Evolutionary conservation across 2,888 invertebrate genomes (phyloP).

Genomic region (Linnaemya vulpina): DNA sequence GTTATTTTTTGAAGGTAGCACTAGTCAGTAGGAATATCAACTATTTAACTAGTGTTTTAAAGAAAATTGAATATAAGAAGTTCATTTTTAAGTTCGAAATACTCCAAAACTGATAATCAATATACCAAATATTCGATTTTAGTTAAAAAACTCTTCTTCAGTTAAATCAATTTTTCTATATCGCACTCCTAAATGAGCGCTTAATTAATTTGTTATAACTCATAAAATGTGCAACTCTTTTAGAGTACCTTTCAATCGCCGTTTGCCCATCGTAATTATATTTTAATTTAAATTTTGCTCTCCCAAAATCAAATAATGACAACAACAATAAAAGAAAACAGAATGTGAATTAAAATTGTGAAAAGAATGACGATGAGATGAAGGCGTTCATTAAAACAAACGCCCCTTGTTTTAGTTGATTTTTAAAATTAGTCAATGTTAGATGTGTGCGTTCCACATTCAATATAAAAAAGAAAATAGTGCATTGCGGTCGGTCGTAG

Average conservation of each 20-base stretch:
- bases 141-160: too few species aligned
- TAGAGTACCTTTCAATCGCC: constrained; percentile 19
- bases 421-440: constrained; percentile 69
- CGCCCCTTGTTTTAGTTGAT: constrained; percentile 72
- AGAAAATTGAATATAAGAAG: too few species aligned
- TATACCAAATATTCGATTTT: too few species aligned
- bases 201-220: background rate
- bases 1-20: too few species aligned
- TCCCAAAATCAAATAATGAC: constrained; percentile 50
- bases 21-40: too few species aligned
- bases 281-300: constrained; percentile 52
- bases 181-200: too few species aligned
- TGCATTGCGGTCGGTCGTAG: constrained; percentile 21
- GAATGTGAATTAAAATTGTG: constrained; percentile 58
- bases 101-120: too few species aligned
- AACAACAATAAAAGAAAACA: constrained; percentile 37
- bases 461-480: constrained; percentile 16
- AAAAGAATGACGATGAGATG: constrained; percentile 59
- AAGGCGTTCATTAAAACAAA: constrained; percentile 67
- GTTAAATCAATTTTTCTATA: too few species aligned
- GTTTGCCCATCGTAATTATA: constrained; percentile 13
- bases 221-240: background rate
- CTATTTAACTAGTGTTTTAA: too few species aligned
- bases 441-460: constrained; percentile 65
- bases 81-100: too few species aligned